Evolutionary conservation across 2,888 invertebrate genomes (phyloP).

Genomic region (Caenorhabditis virilis): DNA sequence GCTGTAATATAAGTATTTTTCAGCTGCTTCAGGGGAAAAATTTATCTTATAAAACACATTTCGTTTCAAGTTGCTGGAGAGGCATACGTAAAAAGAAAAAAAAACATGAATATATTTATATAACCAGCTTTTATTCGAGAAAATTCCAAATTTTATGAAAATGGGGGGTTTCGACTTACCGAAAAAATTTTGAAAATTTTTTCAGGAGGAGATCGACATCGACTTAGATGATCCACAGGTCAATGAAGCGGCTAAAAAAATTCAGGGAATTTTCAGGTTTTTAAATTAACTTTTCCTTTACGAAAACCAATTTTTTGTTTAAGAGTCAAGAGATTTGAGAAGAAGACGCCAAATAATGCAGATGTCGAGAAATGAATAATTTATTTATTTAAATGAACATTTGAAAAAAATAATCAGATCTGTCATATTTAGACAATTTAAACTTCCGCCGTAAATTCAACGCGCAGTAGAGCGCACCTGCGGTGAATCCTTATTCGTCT

Average conservation of each 20-base stretch:
- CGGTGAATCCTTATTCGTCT: background rate
- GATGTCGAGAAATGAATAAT: slow-evolving; percentile 8
- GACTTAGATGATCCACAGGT: slow-evolving; percentile 55
- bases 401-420: background rate
- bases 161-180: background rate
- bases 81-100: too few species aligned
- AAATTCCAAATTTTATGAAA: too few species aligned
- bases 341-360: slow-evolving; percentile 11
- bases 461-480: background rate
- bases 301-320: slow-evolving; percentile 3
- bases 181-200: background rate
- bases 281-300: too few species aligned
- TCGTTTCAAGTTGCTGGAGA: too few species aligned
- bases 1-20: too few species aligned
- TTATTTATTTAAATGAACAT: background rate
- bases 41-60: too few species aligned
- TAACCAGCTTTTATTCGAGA: too few species aligned
- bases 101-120: too few species aligned
- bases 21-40: too few species aligned
- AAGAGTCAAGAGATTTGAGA: slow-evolving; percentile 23
- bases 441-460: too few species aligned
- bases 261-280: slow-evolving; percentile 53
- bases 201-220: slow-evolving; percentile 51
- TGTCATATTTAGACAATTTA: background rate
- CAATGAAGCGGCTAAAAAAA: slow-evolving; percentile 53